phyloP scores from a whole-genome alignment of 2,113 vertebrate species.

The Brienomyrus longianalis region DNA sequence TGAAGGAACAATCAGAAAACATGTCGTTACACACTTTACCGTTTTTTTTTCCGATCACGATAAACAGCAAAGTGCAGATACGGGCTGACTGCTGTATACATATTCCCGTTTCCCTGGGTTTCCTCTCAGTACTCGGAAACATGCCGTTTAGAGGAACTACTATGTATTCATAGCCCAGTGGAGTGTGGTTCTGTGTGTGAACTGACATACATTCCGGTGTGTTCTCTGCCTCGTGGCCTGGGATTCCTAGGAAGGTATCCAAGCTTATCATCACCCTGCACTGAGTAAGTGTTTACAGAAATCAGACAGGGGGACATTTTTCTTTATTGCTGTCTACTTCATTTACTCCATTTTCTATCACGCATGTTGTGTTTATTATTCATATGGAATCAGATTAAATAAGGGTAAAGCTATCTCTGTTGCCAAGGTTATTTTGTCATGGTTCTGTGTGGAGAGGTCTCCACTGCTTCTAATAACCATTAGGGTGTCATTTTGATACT shows the following conservation, averaged over 20 bases:
- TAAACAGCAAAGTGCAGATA: background rate
- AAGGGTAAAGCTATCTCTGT: background rate
- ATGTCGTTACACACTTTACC: background rate
- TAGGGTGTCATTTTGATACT: background rate
- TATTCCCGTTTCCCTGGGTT: background rate
- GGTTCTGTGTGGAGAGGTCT: background rate
- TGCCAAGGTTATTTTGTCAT: background rate
- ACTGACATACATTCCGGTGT: background rate
- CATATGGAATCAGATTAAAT: background rate
- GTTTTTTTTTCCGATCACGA: background rate
- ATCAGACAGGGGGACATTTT: background rate
- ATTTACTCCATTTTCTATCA: background rate
- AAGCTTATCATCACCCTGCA: background rate
- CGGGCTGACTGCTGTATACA: background rate
- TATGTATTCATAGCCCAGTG: background rate
- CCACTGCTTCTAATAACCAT: background rate
- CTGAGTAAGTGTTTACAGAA: background rate
- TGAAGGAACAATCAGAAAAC: background rate
- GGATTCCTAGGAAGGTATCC: background rate
- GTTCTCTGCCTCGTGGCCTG: background rate
- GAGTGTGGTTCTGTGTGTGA: background rate
- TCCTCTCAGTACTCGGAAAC: background rate
- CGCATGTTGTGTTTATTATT: background rate
- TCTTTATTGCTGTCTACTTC: background rate
- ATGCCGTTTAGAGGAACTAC: background rate